phyloP scores from a whole-genome alignment of 2,888 invertebrate species.

The Eudasyphora cyanicolor region DNA sequence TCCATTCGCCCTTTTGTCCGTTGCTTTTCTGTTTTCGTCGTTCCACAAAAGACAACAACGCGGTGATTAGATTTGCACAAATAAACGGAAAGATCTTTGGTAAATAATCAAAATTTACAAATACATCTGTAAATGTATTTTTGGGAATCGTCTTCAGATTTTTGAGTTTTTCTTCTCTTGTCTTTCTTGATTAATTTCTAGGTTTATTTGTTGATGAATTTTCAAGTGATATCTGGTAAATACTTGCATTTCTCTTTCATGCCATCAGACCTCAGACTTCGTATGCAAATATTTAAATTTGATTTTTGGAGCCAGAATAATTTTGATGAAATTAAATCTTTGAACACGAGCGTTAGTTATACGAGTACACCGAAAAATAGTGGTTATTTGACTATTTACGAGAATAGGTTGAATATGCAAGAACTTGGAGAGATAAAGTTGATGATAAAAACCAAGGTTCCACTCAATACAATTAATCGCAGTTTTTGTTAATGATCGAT shows the following conservation, averaged over 20 bases:
- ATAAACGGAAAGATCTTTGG: background rate
- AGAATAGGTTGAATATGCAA: too few relatives aligned
- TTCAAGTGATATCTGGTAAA: background rate
- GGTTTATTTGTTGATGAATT: background rate
- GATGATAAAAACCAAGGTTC: too few relatives aligned
- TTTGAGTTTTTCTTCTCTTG: slow-evolving; percentile 13
- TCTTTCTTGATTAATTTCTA: background rate
- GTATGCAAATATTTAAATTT: slow-evolving; percentile 16
- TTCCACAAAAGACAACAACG: slow-evolving; percentile 20
- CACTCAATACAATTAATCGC: too few relatives aligned
- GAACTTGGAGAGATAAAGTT: too few relatives aligned
- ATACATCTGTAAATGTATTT: too few relatives aligned
- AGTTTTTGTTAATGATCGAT: too few relatives aligned
- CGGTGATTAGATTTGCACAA: slow-evolving; percentile 57
- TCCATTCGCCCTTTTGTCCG: slow-evolving; percentile 45
- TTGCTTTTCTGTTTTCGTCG: background rate
- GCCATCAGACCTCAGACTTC: background rate
- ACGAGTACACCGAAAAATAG: too few relatives aligned
- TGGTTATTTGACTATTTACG: too few relatives aligned
- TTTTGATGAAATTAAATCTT: too few relatives aligned
- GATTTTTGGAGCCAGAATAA: too few relatives aligned
- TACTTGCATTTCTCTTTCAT: background rate
- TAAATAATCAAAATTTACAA: slow-evolving; percentile 30
- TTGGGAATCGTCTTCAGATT: too few relatives aligned
- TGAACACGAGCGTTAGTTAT: too few relatives aligned